These are phyloP conservation scores for Balaeniceps rex DNA, from an alignment of 2,113 vertebrate species.

Conservation along the genomic window DNA sequence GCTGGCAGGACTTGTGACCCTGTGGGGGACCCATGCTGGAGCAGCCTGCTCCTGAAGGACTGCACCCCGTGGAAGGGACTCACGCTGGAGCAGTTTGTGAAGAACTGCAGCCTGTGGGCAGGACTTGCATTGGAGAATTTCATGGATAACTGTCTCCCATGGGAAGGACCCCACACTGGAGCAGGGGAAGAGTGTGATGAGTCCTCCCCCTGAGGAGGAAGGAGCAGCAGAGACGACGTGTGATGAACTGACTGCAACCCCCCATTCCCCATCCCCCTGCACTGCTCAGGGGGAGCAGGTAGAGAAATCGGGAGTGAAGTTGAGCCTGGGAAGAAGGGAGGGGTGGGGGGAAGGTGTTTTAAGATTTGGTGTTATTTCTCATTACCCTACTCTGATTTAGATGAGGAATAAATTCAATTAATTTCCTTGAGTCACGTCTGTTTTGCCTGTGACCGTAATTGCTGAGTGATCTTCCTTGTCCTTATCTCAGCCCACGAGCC, in stretches of 20 bases:
- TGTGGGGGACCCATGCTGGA: fast-evolving
- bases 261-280: fast-evolving
- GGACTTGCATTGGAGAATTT: neutral
- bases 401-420: neutral
- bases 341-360: neutral
- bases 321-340: neutral
- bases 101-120: neutral
- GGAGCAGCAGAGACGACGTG: fast-evolving
- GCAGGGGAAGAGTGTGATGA: neutral
- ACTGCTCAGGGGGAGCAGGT: fast-evolving
- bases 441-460: fast-evolving
- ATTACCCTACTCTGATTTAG: neutral
- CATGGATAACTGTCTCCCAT: neutral
- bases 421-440: neutral
- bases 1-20: neutral
- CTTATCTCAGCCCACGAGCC: neutral
- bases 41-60: neutral
- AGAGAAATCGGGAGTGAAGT: neutral
- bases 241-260: neutral
- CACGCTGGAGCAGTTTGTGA: neutral
- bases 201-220: neutral
- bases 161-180: neutral
- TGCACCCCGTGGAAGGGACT: neutral
- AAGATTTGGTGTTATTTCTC: neutral
- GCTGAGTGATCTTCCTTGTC: neutral